These are phyloP conservation scores for Biston betularia DNA, from an alignment of 2,888 invertebrate genomes.

Conservation along the genomic window DNA sequence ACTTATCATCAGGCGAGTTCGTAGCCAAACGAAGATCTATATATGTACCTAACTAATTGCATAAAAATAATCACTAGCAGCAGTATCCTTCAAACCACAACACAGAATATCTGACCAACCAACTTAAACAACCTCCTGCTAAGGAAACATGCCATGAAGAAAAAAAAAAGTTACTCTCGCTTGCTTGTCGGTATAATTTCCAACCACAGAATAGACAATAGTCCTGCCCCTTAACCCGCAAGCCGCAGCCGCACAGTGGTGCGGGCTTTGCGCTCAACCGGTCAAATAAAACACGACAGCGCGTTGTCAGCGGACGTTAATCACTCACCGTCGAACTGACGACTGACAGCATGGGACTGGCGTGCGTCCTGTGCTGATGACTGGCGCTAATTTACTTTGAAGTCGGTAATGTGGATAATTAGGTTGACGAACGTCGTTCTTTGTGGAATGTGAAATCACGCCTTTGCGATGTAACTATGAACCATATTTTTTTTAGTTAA, in stretches of 20 bases:
- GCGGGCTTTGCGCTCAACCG: slow-evolving; percentile 21
- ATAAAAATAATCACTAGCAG: too few species aligned
- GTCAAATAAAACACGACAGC: slow-evolving; percentile 36
- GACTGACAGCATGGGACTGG: slow-evolving; percentile 27
- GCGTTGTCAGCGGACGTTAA: slow-evolving; percentile 27
- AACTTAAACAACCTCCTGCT: too few species aligned
- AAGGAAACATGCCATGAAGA: too few species aligned
- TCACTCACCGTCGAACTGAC: slow-evolving; percentile 26
- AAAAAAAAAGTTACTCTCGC: not conserved
- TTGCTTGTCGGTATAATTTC: not conserved
- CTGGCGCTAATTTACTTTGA: slow-evolving; percentile 32
- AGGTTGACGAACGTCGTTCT: slow-evolving; percentile 18
- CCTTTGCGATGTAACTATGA: not conserved
- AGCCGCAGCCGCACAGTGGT: slow-evolving; percentile 17
- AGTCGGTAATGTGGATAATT: slow-evolving; percentile 30
- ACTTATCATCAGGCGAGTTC: too few species aligned
- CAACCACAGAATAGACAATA: not conserved
- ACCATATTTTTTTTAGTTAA: not conserved
- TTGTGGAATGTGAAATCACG: not conserved
- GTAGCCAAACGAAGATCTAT: too few species aligned
- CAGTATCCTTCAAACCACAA: too few species aligned
- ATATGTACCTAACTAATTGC: too few species aligned
- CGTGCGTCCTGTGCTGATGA: slow-evolving; percentile 24
- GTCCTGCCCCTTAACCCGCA: too few species aligned
- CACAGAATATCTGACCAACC: too few species aligned